Evolutionary conservation across 2,113 vertebrate species (phyloP).

Genomic region (Lates calcarifer): DNA sequence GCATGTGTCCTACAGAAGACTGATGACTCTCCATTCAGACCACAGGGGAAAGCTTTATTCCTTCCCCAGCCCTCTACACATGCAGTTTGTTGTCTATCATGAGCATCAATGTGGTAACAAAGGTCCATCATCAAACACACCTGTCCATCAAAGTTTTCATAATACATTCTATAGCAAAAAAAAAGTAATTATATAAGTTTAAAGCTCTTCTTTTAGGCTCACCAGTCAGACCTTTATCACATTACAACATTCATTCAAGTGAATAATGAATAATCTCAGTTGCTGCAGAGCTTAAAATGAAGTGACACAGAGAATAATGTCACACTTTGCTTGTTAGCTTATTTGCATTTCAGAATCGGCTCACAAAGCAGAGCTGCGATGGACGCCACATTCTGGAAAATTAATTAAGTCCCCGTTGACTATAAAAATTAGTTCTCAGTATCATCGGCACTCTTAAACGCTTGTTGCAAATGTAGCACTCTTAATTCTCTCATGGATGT

Average conservation of each 20-base stretch:
- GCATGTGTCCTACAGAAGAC: background rate
- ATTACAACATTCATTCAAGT: conserved; percentile 28
- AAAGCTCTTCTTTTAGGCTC: background rate
- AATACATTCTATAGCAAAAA: background rate
- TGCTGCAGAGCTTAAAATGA: conserved; percentile 43
- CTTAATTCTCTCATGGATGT: conserved; percentile 39
- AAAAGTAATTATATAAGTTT: background rate
- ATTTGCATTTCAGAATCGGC: conserved; percentile 52
- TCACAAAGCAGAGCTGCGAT: conserved; percentile 45
- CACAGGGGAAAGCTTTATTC: conserved; percentile 22
- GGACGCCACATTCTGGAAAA: conserved; percentile 44
- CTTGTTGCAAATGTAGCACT: conserved; percentile 31
- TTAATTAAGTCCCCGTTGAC: conserved; percentile 64
- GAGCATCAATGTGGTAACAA: background rate
- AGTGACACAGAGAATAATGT: conserved; percentile 55
- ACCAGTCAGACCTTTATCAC: conserved; percentile 16
- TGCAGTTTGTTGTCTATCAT: background rate
- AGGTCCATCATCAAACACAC: background rate
- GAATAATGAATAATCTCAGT: conserved; percentile 38
- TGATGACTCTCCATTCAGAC: background rate
- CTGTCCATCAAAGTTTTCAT: too few relatives aligned
- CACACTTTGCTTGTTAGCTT: conserved; percentile 57
- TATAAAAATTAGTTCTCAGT: conserved; percentile 37
- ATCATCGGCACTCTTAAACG: conserved; percentile 52
- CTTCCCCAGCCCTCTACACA: background rate